Conservation (phyloP, 2,113 vertebrate genomes). For the Serinus canaria region DNA sequence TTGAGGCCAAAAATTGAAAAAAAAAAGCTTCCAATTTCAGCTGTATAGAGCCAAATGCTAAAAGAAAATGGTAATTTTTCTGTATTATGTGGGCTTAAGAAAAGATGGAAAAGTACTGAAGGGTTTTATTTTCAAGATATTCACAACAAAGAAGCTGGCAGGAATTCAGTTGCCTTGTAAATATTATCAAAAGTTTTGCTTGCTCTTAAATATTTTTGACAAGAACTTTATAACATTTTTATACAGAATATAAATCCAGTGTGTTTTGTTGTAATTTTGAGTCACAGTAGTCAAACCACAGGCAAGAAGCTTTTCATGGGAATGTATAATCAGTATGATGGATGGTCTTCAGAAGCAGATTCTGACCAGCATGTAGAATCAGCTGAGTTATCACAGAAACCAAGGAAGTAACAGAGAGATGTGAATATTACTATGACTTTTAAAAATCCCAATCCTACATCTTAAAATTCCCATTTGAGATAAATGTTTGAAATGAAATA, state of each 20-base stretch:
- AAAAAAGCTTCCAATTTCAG: not conserved
- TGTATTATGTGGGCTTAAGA: not conserved
- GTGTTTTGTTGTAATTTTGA: not conserved
- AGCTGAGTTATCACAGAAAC: not conserved
- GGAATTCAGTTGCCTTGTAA: not conserved
- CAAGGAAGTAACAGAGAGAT: not conserved
- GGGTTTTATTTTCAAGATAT: not conserved
- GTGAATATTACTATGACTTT: not conserved
- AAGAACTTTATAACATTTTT: not conserved
- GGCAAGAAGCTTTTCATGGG: not conserved
- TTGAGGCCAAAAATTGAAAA: not conserved
- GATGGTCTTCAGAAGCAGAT: not conserved
- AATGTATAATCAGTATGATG: not conserved
- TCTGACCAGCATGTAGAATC: not conserved
- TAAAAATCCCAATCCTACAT: not conserved
- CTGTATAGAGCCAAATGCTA: not conserved
- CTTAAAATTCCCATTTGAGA: not conserved
- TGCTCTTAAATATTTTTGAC: not conserved
- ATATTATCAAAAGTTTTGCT: not conserved
- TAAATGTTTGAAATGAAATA: not conserved
- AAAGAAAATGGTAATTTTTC: conserved; percentile 7
- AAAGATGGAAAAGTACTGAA: conserved; percentile 18
- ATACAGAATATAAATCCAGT: not conserved
- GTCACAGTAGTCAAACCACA: not conserved
- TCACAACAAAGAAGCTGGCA: not conserved